Base-by-base conservation (phyloP, 1,140 invertebrate genomes). In the Glomeris maerens region DNA sequence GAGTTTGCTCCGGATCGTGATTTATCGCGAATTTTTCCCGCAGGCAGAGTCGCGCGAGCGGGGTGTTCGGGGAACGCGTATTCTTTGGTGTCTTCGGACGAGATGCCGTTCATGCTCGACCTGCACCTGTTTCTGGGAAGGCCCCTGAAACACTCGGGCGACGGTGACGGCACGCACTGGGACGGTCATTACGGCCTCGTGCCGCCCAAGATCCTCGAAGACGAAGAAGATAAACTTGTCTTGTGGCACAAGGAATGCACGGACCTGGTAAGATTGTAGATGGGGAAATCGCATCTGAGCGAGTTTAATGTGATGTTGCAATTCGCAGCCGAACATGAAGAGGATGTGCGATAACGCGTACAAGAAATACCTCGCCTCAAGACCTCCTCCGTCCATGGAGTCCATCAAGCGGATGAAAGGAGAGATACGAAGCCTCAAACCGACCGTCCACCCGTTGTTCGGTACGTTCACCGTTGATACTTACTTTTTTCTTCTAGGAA, bases 21-120 rank as follows among this genome's bases (percentile, higher is more conserved):
- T 42, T 42, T 42, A 5, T 42, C 40, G 17, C 17, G 5, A 46
- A 13, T 53, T 40, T 41, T 26, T 53, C 51, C 46, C 59, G 50
- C 51, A 77, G 89, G 94, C 59, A 79, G 96, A 58, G 97, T 96
- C 71, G 96, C 95, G 5, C 73, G 96, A 59, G 95, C 94, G 48
- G 94, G 94, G 4, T 74, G 90, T 27, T 76, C 74, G 46, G 95
- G 95, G 25, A 82, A 76, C 4, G 89, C 94, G 0, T 92, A 83
- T 62, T 95, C 87, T 5, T 74, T 99, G 39, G 72, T 98, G 23
- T 70, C 81, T 0, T 77, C 79, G 0, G 94, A 98, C 59, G 96
- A 99, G 66, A 72, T 88, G 22, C 78, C 94, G 1, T 92, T 93
- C 67, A 67, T 98, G 1, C 61, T 97, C 26, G 94, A 98, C 72